Evolutionary conservation across 2,888 invertebrate species (phyloP).

Genomic region (Atethmia centrago): DNA sequence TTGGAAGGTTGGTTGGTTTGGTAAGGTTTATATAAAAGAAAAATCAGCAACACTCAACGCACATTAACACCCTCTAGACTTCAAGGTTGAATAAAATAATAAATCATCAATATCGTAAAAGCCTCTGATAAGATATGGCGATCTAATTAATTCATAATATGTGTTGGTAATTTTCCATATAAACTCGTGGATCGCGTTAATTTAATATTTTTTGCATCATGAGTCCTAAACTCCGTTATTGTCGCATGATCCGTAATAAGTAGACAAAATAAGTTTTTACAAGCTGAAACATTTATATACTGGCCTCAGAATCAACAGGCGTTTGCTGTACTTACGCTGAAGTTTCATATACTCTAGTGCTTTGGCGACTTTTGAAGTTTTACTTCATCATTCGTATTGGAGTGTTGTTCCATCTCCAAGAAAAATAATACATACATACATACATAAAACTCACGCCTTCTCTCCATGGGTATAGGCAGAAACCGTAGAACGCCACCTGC

Average conservation of each 20-base stretch:
- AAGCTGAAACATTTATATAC: neutral
- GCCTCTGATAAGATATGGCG: constrained; percentile 46
- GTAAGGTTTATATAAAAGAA: neutral
- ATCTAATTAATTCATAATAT: constrained; percentile 18
- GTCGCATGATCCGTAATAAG: neutral
- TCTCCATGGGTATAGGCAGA: no score
- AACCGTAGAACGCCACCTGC: no score
- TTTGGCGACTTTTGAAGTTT: neutral
- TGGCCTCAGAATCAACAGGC: neutral
- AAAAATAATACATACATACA: no score
- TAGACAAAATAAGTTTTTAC: neutral
- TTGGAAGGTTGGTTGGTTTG: no score
- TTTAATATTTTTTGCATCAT: neutral
- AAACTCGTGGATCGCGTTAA: neutral
- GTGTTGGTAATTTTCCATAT: constrained; percentile 31
- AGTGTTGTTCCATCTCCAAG: neutral
- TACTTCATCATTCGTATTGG: neutral
- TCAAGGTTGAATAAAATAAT: constrained; percentile 46
- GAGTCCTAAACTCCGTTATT: neutral
- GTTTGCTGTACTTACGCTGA: neutral
- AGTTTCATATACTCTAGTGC: neutral
- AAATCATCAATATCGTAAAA: constrained; percentile 31
- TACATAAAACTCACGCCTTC: no score
- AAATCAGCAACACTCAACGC: constrained; percentile 25
- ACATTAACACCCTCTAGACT: constrained; percentile 19